Conservation (phyloP, 2,888 invertebrate genomes). For the Scelioninae gen. 1 region DNA sequence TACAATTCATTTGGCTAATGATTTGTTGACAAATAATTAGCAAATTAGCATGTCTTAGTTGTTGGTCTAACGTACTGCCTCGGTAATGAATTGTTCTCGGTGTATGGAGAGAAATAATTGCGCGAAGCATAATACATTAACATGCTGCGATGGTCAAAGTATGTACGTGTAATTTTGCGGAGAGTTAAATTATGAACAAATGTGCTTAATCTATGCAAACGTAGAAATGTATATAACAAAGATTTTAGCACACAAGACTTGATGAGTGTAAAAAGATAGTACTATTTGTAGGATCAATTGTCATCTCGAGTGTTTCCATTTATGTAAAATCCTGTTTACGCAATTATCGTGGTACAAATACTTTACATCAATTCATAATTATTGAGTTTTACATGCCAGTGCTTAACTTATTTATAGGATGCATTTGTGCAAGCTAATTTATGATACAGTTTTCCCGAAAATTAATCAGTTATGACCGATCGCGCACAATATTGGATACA, state of each 20-base stretch:
- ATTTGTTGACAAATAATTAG: constrained; percentile 51
- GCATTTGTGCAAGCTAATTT: too few relatives aligned
- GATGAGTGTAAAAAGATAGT: constrained; percentile 8
- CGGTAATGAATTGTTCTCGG: constrained; percentile 41
- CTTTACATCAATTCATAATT: neutral
- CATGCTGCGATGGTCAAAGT: constrained; percentile 29
- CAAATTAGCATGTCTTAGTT: constrained; percentile 48
- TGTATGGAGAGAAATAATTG: constrained; percentile 36
- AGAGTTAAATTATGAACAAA: constrained; percentile 27
- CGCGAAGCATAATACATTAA: constrained; percentile 30
- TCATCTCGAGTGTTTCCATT: constrained; percentile 1
- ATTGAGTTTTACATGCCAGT: neutral
- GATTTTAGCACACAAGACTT: constrained; percentile 14
- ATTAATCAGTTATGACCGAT: neutral
- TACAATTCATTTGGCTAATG: constrained; percentile 39
- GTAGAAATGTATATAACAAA: constrained; percentile 15
- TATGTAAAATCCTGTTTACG: neutral
- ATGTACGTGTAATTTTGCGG: constrained; percentile 15
- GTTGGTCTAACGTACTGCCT: constrained; percentile 18
- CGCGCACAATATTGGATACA: neutral
- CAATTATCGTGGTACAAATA: neutral
- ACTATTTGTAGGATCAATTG: constrained; percentile 10
- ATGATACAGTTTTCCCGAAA: too few relatives aligned
- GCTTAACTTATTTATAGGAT: neutral
- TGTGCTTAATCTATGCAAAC: constrained; percentile 33